These are phyloP conservation scores for Spinibarbus caldwelli DNA, from an alignment of 2,797 vertebrate genomes.

Conservation along the genomic window DNA sequence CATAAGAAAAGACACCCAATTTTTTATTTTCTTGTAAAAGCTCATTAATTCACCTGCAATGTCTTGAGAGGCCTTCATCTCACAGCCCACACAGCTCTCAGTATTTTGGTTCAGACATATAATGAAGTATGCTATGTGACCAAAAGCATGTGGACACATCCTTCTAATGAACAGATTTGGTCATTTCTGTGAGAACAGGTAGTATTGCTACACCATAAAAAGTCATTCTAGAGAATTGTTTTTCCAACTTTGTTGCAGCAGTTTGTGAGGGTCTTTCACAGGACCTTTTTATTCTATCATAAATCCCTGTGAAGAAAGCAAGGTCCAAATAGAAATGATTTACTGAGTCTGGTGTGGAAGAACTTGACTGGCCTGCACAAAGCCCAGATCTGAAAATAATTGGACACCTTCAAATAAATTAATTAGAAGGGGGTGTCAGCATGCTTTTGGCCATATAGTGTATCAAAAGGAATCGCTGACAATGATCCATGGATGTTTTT, in stretches of 20 bases:
- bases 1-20: slow-evolving; percentile 10
- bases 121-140: background rate
- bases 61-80: background rate
- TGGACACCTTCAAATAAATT: background rate
- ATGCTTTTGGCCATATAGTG: background rate
- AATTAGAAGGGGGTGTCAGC: background rate
- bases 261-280: no score
- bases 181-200: background rate
- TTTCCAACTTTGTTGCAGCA: background rate
- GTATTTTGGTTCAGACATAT: background rate
- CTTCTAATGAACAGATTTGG: slow-evolving; percentile 13
- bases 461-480: slow-evolving; percentile 28
- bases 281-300: background rate
- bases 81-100: background rate
- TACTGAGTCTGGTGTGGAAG: background rate
- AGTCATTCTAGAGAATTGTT: background rate
- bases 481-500: slow-evolving; percentile 37
- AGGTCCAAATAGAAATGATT: background rate
- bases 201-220: background rate
- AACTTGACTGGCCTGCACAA: background rate
- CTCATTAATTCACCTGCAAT: slow-evolving; percentile 34
- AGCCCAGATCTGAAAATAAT: background rate
- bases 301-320: background rate
- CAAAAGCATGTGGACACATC: background rate
- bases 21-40: slow-evolving; percentile 24